Base-by-base conservation (phyloP, 2,113 vertebrate species). In the Acanthisitta chloris region DNA sequence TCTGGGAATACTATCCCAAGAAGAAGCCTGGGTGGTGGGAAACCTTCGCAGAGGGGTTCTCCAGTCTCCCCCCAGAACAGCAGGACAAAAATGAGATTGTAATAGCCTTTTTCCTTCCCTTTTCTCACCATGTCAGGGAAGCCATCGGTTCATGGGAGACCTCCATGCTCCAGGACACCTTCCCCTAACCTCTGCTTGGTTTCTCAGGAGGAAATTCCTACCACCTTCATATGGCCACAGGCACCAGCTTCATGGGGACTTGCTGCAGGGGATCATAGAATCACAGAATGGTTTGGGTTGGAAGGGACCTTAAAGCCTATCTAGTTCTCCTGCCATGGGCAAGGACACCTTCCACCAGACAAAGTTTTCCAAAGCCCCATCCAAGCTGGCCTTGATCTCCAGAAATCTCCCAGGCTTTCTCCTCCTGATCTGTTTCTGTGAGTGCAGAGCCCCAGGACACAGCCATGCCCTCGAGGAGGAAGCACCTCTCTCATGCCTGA, bases 401-500 rank as follows among this genome's bases (percentile, higher is more conserved):
- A 43, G 14, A 40, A 29, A 33, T 43, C 40, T 70, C 81, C 34
- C 16, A 33, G 61, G 43, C 34, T 38, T 65, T 10, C 48, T 52
- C 33, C 33, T 83, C 29, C 38, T 31, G 28, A 12, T n/a, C 33
- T 12, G 15, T 29, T 61, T 14, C 62, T 26, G 33, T 16, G 42
- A 49, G 8, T 38, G 36, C 17, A 0, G 31, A 10, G 67, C 45
- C 59, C 52, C 9, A 4, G 24, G 29, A 5, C 48, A 48, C 43
- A 59, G 67, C 58, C 29, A 2, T 26, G 42, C 33, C 43, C 62
- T 51, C 34, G 29, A 20, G 48, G 62, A 38, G 31, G 33, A 13
- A 49, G 21, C 59, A 6, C 25, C 52, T 17, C 10, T 51, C 42
- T 45, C 0, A 0, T 38, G 40, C 40, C 0, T 42, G 79, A 12